Base-by-base conservation (phyloP, 2,888 invertebrate genomes). In the Troilus luridus region DNA sequence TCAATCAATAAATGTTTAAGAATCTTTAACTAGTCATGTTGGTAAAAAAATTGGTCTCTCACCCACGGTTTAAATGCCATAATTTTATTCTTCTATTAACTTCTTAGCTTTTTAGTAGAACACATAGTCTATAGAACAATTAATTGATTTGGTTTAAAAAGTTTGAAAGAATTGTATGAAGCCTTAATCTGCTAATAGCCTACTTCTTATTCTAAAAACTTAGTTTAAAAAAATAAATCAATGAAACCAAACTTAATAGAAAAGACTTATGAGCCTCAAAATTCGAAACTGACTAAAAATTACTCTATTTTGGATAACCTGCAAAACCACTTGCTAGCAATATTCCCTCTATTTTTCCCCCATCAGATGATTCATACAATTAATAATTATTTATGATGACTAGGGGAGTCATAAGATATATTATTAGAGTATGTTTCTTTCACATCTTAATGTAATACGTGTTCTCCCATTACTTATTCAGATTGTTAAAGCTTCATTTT, bases 21-120 rank as follows among this genome's bases (percentile, higher is more conserved):
- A 77, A 77, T 17, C 41, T 77, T 77, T 77, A 27, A 77, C 72
- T 77, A 77, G 72, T 77, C 17, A 27, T 77, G 7, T 77, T 77
- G 1, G n/a, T 67, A 67, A 67, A 24, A 67, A n/a, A 24, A 11
- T 41, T 24, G 67, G 14, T 24, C 14, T 24, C 14, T 24, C 24
- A 67, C 24, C 24, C 3, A 67, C 11, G 14, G 14, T 67, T 10
- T 10, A n/a, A 21, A 62, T 62, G 8, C 21, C 21, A 62, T 62
- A 7, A 62, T 6, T 62, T 64, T n/a, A 64, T 12, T 41, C 41
- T 41, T 41, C 41, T 41, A 41, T 41, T 41, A 41, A 41, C 41
- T 41, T 41, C 41, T 41, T 41, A 41, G 41, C 1, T 41, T 60
- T 60, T 17, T 60, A 60, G 2, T 60, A 60, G 60, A 60, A 21